Conservation (phyloP, 2,888 invertebrate genomes). For the Agelastica alni region DNA sequence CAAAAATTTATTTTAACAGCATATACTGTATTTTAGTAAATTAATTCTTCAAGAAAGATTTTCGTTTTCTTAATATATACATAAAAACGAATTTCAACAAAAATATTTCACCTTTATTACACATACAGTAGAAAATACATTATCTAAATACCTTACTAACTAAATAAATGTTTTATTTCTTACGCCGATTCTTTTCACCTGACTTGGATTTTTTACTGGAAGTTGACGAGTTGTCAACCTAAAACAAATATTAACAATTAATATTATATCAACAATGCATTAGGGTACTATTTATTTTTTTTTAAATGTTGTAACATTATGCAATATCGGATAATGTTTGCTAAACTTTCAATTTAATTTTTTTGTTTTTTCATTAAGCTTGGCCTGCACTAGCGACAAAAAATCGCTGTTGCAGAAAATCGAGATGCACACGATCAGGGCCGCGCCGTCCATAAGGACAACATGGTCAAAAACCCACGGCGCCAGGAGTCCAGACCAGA, state of each 20-base stretch:
- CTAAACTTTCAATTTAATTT: no score
- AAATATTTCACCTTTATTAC: slow-evolving; percentile 3
- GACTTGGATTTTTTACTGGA: background rate
- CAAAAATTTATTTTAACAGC: background rate
- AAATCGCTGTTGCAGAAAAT: no score
- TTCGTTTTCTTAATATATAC: background rate
- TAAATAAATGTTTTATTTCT: background rate
- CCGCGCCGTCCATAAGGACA: no score
- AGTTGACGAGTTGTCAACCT: background rate
- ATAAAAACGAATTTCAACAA: background rate
- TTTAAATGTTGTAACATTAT: no score
- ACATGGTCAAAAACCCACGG: no score
- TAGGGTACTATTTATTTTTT: no score
- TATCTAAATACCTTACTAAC: background rate
- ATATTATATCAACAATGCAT: background rate
- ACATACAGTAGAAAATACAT: background rate
- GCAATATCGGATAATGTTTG: no score
- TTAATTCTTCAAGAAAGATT: background rate
- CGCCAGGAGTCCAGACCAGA: no score
- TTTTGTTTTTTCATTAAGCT: no score
- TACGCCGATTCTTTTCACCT: background rate
- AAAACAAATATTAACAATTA: background rate
- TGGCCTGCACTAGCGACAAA: no score
- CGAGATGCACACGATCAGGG: no score
- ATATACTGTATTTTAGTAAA: no score